Base-by-base conservation (phyloP, 2,797 vertebrate genomes). In the Emydoidea blandingii region DNA sequence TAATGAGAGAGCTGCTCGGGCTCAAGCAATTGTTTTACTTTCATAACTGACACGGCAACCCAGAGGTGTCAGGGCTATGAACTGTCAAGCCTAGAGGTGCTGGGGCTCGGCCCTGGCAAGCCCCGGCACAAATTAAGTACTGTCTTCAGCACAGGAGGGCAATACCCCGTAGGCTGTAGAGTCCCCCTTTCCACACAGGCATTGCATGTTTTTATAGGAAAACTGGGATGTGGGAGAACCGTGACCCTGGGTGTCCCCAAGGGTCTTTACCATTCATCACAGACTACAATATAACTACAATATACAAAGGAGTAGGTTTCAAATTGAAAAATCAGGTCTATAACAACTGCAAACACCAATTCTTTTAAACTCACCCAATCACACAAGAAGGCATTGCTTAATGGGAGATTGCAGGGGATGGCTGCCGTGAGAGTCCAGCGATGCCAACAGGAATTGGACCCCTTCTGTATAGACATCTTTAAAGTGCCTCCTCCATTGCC, bases 251-350 rank as follows among this genome's bases (percentile, higher is more conserved):
- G 2, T 10, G 25, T 8, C 59, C 57, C 76, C 76, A 74, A 47
- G 52, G 68, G 87, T 72, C 5, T 0, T 12, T 27, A 25, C 15
- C 27, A 25, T 53, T 79, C 78, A 34, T n/a, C 65, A 29, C 53
- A 87, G 21, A 25, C 0, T 0, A 0, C 2, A 15, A 15, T 5
- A 3, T 5, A 6, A 25, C 0, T 0, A 0, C 2, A 15, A 15
- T 5, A 3, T 5, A 6, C 4, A 23, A 34, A 0, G 5, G 25
- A 72, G 37, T 50, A 85, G 65, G 19, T 47, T 87, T 57, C 50
- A n/a, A 52, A 21, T 6, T 41, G 34, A 65, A 50, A 87, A 23
- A 37, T 23, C n/a, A 72, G 62, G 6, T 12, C 44, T 31, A 80
- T 34, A 56, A 87, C 11, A 81, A n/a, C 9, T 44, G 54, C 87